Base-by-base conservation (phyloP, 2,888 invertebrate genomes). In the Hypselothyrea guttata region DNA sequence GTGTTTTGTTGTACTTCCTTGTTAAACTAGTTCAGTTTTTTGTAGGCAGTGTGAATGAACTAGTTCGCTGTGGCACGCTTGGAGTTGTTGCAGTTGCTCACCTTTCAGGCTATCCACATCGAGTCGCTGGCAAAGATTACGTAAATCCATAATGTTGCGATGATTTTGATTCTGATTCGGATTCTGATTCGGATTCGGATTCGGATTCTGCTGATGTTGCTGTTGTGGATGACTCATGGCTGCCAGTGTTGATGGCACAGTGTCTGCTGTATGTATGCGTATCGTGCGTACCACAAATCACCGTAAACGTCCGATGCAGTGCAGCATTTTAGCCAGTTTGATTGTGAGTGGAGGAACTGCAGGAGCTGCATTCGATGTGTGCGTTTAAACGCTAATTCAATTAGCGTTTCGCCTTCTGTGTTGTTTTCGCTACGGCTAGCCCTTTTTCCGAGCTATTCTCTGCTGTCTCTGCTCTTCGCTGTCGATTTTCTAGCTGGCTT, bases 51-150 rank as follows among this genome's bases (percentile, higher is more conserved):
- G 22, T 22, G 22, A 11, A 11, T 33, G 33, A 33, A 12, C 33
- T 11, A 33, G 11, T 33, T 12, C 12, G 4, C 31, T 11, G 33
- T 12, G 12, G 4, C 31, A 31, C 31, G 4, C n/a, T n/a, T n/a
- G n/a, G n/a, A 31, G n/a, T n/a, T 31, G n/a, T n/a, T 4, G 13
- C 1, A 35, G 12, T 5, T 5, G 37, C 62, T 69, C 63, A 89
- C 89, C 87, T 75, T 77, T 83, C 8, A 89, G 69, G 62, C 81
- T 75, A 28, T 88, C 88, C 71, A 88, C 75, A 72, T 89, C 87
- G 47, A 88, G 64, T 56, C 88, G 87, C 51, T 86, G 87, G 62
- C 88, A 89, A 31, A 89, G 69, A 74, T 86, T 87, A 55, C 83
- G 84, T 42, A 89, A 82, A 74, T 89, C 89, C 88, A 88, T 88